Base-by-base conservation (phyloP, 2,797 vertebrate species). In the Petrocephalus schoutedeni region DNA sequence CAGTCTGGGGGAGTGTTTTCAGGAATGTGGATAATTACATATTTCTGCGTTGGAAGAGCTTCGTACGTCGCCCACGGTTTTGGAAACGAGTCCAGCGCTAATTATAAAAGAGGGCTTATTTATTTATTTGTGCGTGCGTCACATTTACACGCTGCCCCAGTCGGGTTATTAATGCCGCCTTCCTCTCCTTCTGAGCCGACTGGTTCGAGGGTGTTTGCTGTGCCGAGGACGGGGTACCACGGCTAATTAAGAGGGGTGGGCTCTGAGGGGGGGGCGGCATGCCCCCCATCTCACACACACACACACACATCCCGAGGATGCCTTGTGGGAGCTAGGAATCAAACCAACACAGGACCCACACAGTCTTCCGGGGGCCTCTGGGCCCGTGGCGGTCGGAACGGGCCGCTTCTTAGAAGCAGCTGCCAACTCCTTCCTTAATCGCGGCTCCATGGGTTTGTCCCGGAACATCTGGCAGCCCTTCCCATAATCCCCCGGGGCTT, bases 21-120 rank as follows among this genome's bases (percentile, higher is more conserved):
- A 45, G 64, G 88, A 88, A 88, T 88, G 88, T 64, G 41, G 41
- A 87, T 89, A 89, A 89, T 83, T 59, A 9, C 88, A 87, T 89
- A 82, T 89, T 83, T 87, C 59, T 71, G 16, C n/a, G 57, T 21
- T 82, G 28, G 71, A 61, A 23, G 51, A 64, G 51, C 82, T 71
- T 88, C 84, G 21, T 71, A 28, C 59, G 49, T 57, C 61, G 59
- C 28, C 87, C 82, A 64, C 51, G 36, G 87, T 54, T 85, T 71
- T 56, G 59, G 49, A 64, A 28, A 28, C 36, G 53, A 53, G 58
- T 28, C 58, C 61, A 14, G 56, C 77, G 21, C 87, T 61, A 57
- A 56, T 82, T 82, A 51, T 87, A 61, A 82, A 87, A 87, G 82
- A 49, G 51, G n/a, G 19, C 77, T 82, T 82, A 84, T 54, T 84